A percentile compares a stretch with the other conserved stretches of the same genome.
These are phyloP conservation scores for Choloepus hoffmanni DNA, from an alignment of 2,113 vertebrate species.

Conservation along the genomic window DNA sequence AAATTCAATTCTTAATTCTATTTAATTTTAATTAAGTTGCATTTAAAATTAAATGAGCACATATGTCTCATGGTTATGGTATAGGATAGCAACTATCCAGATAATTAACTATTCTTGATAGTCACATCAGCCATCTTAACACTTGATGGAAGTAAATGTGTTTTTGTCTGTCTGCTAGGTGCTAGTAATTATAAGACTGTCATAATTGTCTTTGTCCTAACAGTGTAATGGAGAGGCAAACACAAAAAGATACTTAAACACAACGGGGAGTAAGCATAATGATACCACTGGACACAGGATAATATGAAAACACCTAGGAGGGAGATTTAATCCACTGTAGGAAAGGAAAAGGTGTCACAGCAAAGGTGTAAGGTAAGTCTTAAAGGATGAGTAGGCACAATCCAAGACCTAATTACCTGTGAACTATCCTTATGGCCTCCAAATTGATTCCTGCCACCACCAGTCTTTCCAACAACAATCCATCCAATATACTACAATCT, in stretches of 20 bases:
- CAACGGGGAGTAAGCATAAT: background rate
- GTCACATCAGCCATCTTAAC: background rate
- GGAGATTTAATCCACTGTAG: background rate
- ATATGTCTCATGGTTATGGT: background rate
- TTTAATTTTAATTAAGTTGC: slow-evolving; percentile 27
- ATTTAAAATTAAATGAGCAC: slow-evolving; percentile 25
- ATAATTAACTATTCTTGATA: slow-evolving; percentile 43
- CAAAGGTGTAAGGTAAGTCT: background rate
- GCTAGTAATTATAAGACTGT: background rate
- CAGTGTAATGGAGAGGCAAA: background rate
- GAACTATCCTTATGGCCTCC: background rate
- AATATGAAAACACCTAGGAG: background rate
- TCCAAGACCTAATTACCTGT: background rate
- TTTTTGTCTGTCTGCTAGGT: background rate
- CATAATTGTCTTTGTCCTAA: background rate
- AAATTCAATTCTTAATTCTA: slow-evolving; percentile 27
- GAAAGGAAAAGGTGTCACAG: background rate
- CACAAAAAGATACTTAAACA: background rate
- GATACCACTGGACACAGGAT: background rate
- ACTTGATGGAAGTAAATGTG: background rate
- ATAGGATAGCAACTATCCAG: background rate
- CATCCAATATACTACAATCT: background rate
- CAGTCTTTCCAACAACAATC: background rate
- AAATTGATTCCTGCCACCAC: background rate
- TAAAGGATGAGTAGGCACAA: background rate